phyloP scores from a whole-genome alignment of 1,140 invertebrate species.

The Globodera ellingtonae region DNA sequence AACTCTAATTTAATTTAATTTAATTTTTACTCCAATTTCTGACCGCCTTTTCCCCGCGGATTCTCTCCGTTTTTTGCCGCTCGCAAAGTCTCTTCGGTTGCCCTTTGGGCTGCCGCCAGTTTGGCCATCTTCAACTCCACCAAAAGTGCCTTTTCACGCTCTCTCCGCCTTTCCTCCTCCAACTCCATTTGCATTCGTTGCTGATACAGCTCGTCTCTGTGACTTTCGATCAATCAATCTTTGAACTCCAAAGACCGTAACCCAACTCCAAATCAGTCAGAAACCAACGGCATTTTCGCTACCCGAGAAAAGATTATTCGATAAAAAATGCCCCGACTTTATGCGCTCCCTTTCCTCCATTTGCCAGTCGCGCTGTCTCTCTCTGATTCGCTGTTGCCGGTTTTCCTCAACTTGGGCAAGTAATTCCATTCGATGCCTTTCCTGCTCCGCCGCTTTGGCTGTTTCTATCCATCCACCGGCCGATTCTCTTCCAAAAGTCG shows the following conservation, averaged over 20 bases:
- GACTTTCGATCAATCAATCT: not conserved
- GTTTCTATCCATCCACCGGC: conserved; percentile 9
- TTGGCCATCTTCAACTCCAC: conserved; percentile 46
- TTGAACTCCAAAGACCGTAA: not conserved
- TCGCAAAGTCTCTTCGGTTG: conserved; percentile 31
- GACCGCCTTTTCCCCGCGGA: conserved; percentile 9
- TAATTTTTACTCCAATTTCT: conserved; percentile 9
- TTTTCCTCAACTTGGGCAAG: conserved; percentile 57
- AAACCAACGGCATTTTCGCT: no score
- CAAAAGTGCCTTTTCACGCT: conserved; percentile 30
- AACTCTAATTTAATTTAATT: no score
- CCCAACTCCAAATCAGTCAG: not conserved
- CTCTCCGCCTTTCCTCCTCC: conserved; percentile 38
- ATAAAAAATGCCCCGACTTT: conserved; percentile 23
- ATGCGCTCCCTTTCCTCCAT: conserved; percentile 52
- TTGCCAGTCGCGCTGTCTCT: conserved; percentile 56
- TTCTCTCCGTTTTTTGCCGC: conserved; percentile 15
- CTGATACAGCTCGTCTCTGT: conserved; percentile 48
- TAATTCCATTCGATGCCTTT: conserved; percentile 48
- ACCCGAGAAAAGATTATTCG: no score
- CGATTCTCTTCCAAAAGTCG: conserved; percentile 25
- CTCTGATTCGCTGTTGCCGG: conserved; percentile 42
- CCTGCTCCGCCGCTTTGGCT: conserved; percentile 35
- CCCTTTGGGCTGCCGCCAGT: conserved; percentile 41
- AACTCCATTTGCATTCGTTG: conserved; percentile 44